Conservation (phyloP, 2,113 vertebrate genomes). For the Isurus oxyrinchus region DNA sequence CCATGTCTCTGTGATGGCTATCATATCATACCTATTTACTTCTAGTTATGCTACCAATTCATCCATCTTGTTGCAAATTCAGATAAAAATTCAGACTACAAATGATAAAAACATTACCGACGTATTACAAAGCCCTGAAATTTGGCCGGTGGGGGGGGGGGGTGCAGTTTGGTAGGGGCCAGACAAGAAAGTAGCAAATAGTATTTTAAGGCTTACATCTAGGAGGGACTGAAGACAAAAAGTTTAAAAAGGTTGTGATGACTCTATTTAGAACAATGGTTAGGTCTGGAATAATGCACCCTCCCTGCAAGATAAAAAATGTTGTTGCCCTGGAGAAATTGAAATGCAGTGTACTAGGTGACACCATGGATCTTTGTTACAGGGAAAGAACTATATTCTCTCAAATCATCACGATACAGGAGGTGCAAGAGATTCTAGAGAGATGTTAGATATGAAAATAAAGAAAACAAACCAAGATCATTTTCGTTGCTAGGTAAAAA, state of each 20-base stretch:
- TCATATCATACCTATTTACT: no score
- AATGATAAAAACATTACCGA: not conserved
- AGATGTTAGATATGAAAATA: not conserved
- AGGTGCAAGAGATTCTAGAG: not conserved
- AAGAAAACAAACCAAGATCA: not conserved
- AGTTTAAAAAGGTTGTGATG: not conserved
- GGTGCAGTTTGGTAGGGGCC: not conserved
- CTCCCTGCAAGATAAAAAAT: not conserved
- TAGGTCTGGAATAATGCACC: not conserved
- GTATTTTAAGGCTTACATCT: not conserved
- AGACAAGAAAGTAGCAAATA: not conserved
- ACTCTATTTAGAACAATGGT: not conserved
- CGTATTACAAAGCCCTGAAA: not conserved
- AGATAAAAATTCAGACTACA: not conserved
- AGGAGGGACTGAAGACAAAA: not conserved
- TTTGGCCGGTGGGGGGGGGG: not conserved
- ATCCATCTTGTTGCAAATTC: no score
- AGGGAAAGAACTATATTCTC: not conserved
- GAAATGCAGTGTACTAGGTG: not conserved
- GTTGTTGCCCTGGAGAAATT: not conserved
- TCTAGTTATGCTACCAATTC: no score
- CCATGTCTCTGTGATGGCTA: no score
- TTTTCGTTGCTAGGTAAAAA: not conserved
- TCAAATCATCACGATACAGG: not conserved
- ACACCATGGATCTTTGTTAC: not conserved